Base-by-base conservation (phyloP, 1,140 invertebrate species). In the Adelges cooleyi region DNA sequence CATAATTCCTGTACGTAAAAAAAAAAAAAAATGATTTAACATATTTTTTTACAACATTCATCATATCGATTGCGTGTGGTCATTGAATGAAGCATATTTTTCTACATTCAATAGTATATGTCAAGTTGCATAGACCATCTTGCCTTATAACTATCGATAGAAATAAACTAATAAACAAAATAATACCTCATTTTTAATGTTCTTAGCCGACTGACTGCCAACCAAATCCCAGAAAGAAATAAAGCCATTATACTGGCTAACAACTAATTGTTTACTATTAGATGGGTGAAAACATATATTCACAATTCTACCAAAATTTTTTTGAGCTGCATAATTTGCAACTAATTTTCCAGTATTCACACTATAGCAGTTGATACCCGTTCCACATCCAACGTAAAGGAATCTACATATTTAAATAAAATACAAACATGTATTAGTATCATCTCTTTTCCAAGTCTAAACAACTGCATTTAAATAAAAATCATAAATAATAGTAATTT, bases 291-390 rank as follows among this genome's bases (percentile, higher is more conserved):
- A 71, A 73, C 68, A 69, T 69, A 70, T 66, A 27, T 40, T 68
- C 53, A 73, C 48, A 67, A 69, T 68, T 71, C 71, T 75, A 79
- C 77, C 59, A 77, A 70, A 54, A 10, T 36, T 54, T 27, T 72
- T 76, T 75, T 53, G 74, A 70, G 15, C 73, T 76, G 69, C 72
- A 74, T 10, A 78, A 71, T 17, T 78, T 8, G 75, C 72, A 40
- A 77, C 75, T 69, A 77, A 76, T 70, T 81, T 79, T 22, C 77
- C 79, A 3, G 81, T 81, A 70, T 77, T 74, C 0, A 77, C 75
- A 69, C 76, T 83, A 66, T 81, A 85, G n/a, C 78, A 77, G 65
- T 78, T 75, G 44, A 85, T 76, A 25, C 75, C 70, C 42, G 79
- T 74, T 20, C 78, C 78, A 73, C 77, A 80, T 10, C 80, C 71